Evolutionary conservation across 2,113 vertebrate genomes (phyloP), one percentile per base, ranked within the genome.

Genomic region (Tringa solitaria): DNA sequence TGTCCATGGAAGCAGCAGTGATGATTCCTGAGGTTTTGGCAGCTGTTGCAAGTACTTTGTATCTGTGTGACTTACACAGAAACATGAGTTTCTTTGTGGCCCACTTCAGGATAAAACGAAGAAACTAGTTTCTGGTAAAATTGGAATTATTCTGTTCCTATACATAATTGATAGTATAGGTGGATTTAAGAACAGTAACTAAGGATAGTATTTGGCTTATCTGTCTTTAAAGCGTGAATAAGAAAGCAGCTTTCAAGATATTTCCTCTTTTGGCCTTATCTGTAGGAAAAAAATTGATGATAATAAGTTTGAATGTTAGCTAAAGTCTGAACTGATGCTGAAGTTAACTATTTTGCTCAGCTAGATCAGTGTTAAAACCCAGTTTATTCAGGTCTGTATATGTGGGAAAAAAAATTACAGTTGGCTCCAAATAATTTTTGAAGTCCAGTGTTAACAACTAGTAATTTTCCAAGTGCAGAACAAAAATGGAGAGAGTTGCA

Each of bases 241-340:
- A 91, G 93, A 82, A 93, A 87, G 59, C 53, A 91, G 45, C 57
- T 87, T 96, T 92, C 35, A n/a, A 37, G 73, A 14, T 78, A 81
- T n/a, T 90, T 90, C 54, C 60, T 93, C 77, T 79, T 89, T 75
- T 69, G 64, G 41, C 41, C 37, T 76, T 50, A 24, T 69, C 17
- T 69, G 27, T 65, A 48, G 48, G 33, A 19, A 76, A 95, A 75
- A 56, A 80, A 35, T 9, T 51, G 6, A 24, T 86, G 46, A 14
- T 84, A 26, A 57, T 28, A 27, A 6, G 11, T 73, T 81, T 82
- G 68, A 93, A 70, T 72, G 43, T 88, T 48, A 43, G 33, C 35
- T 70, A 48, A 89, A 56, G 69, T 84, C 13, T 87, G 87, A 91
- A 70, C 28, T 35, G 22, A 61, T 92, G 41, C 41, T 59, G 54